A percentile compares a stretch with the other conserved stretches of the same genome.
These are phyloP conservation scores for Mormoops blainvillei DNA, from an alignment of 2,113 vertebrate species.

Conservation along the genomic window DNA sequence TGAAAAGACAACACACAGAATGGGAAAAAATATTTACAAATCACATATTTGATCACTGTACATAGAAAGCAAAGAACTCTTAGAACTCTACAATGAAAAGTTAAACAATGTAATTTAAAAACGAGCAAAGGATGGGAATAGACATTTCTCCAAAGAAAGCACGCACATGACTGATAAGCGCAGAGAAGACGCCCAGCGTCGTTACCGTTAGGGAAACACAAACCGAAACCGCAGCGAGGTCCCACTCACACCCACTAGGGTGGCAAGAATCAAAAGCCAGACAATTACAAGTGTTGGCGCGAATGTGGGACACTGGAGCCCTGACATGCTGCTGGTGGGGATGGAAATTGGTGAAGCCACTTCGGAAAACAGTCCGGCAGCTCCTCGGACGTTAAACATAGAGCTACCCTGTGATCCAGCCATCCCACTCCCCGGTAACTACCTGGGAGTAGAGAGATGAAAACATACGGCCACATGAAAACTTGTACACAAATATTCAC, in stretches of 20 bases:
- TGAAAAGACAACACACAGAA: background rate
- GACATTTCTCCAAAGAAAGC: background rate
- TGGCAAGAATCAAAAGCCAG: background rate
- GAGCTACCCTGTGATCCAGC: background rate
- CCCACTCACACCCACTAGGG: background rate
- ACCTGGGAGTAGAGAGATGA: background rate
- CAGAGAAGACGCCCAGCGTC: background rate
- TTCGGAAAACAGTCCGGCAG: background rate
- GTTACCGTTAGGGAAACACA: background rate
- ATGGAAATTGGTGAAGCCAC: rapidly evolving
- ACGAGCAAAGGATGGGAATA: background rate
- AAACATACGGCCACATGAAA: background rate
- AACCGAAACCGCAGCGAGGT: background rate
- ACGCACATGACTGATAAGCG: background rate
- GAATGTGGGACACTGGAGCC: rapidly evolving
- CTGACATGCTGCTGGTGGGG: rapidly evolving
- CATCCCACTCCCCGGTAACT: no score
- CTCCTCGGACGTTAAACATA: background rate
- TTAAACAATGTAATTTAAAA: background rate
- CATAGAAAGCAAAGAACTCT: background rate
- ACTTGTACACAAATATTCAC: rapidly evolving
- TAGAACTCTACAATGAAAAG: background rate
- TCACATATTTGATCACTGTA: rapidly evolving
- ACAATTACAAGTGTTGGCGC: background rate
- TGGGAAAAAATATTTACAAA: background rate